A percentile compares a stretch with the other conserved stretches of the same genome.
Evolutionary conservation across 2,888 invertebrate species (phyloP).

Genomic region (Uloborus plumipes): DNA sequence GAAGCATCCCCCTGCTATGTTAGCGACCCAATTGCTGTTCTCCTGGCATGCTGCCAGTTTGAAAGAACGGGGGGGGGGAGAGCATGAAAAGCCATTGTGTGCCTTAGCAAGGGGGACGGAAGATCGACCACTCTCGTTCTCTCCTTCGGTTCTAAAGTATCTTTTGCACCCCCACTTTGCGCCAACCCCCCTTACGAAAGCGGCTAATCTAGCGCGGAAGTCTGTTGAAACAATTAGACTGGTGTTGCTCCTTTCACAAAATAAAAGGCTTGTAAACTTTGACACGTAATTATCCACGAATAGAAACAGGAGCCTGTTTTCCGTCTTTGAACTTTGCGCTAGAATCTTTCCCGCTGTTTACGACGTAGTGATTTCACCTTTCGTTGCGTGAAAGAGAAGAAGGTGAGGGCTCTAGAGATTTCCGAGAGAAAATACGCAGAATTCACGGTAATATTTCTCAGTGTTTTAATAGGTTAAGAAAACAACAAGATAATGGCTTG

Average conservation of each 20-base stretch:
- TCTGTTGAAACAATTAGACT: constrained; percentile 58
- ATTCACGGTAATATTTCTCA: no score
- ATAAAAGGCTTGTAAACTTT: constrained; percentile 51
- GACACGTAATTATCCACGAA: constrained; percentile 51
- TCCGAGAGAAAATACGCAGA: no score
- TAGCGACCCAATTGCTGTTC: constrained; percentile 53
- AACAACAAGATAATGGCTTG: no score
- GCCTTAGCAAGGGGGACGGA: no score
- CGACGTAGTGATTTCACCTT: background rate
- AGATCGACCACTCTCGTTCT: no score
- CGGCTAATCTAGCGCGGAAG: constrained; percentile 33
- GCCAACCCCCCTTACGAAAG: constrained; percentile 6
- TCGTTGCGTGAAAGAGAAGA: no score
- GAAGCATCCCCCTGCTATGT: constrained; percentile 46
- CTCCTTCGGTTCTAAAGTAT: constrained; percentile 19
- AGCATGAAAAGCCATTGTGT: no score
- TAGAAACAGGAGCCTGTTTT: constrained; percentile 15
- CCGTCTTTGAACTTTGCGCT: constrained; percentile 29
- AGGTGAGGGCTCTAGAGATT: no score
- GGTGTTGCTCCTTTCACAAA: constrained; percentile 42
- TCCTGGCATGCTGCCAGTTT: constrained; percentile 42
- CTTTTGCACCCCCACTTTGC: constrained; percentile 17
- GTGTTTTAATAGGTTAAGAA: no score
- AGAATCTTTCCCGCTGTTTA: constrained; percentile 28
- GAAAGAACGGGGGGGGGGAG: background rate